Evolutionary conservation across 1,140 invertebrate species (phyloP), one percentile per base, ranked within the genome.

Genomic region (Lucilia cuprina): DNA sequence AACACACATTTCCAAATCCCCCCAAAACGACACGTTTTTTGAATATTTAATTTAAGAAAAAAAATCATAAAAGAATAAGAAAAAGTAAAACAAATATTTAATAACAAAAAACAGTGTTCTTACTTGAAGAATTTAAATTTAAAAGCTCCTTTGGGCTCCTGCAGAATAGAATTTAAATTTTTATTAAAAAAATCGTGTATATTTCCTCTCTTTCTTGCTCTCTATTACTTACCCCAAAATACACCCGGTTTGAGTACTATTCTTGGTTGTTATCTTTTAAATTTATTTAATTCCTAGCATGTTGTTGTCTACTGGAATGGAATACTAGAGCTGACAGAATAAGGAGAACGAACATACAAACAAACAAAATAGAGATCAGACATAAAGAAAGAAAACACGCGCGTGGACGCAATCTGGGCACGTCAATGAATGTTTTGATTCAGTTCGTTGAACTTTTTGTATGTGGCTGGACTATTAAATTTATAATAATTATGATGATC

Each of bases 371-470:
- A 70, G 75, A n/a, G 75, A 12, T 78, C 5, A n/a, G 14, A 41
- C 74, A 77, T 5, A 75, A 30, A 34, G 75, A 78, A 49, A 78
- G 74, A 78, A 78, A 78, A 41, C 30, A 78, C 25, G 75, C 75
- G 75, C 75, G 75, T 78, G 75, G 75, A 78, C 75, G 75, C 75
- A 78, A 78, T 78, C 75, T 78, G 14, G 34, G 14, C 75, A 49
- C 75, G 65, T 21, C 65, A n/a, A 60, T 60, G 55, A 60, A 7
- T 60, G 55, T 60, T 60, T 70, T 70, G 65, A 70, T 70, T 21
- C 65, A 78, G 75, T 41, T 78, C 75, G 75, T 78, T 78, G 75
- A 78, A 78, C 75, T 78, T 49, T 21, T 21, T 70, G 65, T 70
- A 9, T 70, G 65, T 70, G 65, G 21, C 65, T 70, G 65, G 65